Evolutionary conservation across 2,888 invertebrate genomes (phyloP).

Genomic region (Chymomyza fuscimana): DNA sequence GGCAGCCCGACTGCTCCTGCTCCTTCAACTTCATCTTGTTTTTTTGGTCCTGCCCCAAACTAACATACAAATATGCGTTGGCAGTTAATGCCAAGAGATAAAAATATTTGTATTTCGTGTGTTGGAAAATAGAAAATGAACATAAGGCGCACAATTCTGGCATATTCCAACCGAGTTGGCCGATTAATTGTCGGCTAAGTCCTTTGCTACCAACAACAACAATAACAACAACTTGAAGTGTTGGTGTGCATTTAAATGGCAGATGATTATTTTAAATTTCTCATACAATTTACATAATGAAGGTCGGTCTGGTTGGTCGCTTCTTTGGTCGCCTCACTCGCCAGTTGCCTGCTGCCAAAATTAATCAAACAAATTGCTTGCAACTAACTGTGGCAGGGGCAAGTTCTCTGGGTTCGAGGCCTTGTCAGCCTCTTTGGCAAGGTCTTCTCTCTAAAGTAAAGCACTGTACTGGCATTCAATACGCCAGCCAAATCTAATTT

Average conservation of each 20-base stretch:
- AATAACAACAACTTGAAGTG: constrained; percentile 48
- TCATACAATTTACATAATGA: constrained; percentile 73
- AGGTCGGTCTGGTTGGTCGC: constrained; percentile 48
- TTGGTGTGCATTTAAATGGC: constrained; percentile 73
- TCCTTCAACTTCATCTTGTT: neutral
- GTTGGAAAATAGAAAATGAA: constrained; percentile 68
- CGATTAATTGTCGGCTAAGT: constrained; percentile 65
- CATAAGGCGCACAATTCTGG: constrained; percentile 63
- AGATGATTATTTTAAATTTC: constrained; percentile 74
- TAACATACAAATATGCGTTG: constrained; percentile 35
- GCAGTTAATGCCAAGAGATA: constrained; percentile 64
- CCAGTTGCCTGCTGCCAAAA: constrained; percentile 37
- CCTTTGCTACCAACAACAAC: constrained; percentile 26
- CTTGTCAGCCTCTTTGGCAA: neutral
- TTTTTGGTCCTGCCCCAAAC: neutral
- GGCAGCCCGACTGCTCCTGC: constrained; percentile 40
- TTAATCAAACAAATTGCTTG: constrained; percentile 72
- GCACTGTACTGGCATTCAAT: neutral
- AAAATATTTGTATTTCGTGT: constrained; percentile 18
- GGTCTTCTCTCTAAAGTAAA: neutral
- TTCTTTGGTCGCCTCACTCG: constrained; percentile 1
- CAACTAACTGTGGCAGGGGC: constrained; percentile 37
- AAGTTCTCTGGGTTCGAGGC: neutral
- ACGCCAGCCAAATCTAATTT: constrained; percentile 60
- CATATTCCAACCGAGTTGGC: constrained; percentile 56